Conservation (phyloP, 2,113 vertebrate genomes). For the Mellivora capensis region DNA sequence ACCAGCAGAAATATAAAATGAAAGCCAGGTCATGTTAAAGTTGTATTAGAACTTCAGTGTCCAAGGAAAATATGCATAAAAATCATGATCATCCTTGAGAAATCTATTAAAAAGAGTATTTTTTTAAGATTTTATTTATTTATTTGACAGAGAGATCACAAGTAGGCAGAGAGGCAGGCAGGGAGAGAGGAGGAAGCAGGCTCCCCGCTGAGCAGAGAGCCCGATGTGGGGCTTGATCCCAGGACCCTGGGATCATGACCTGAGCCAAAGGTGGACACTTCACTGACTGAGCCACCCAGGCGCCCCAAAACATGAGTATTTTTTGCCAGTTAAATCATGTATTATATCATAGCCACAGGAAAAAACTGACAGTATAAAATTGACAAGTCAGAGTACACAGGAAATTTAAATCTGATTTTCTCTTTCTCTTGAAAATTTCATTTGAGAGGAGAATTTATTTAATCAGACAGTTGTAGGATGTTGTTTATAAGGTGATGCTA, state of each 20-base stretch:
- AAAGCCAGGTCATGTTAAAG: not conserved
- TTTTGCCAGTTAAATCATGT: not conserved
- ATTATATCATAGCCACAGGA: not conserved
- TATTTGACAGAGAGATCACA: too few species aligned
- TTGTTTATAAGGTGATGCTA: not conserved
- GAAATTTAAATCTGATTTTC: slow-evolving; percentile 8
- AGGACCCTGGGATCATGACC: too few species aligned
- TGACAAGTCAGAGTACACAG: not conserved
- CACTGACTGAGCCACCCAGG: too few species aligned
- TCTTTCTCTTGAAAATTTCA: not conserved
- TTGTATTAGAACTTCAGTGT: not conserved
- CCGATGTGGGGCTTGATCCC: too few species aligned
- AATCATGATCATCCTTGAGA: not conserved
- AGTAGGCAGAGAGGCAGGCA: too few species aligned
- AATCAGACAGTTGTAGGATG: not conserved
- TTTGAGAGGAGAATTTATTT: not conserved
- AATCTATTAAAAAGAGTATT: not conserved
- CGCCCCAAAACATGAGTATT: not conserved
- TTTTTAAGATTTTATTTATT: not conserved
- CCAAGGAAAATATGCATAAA: not conserved
- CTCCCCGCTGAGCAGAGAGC: too few species aligned
- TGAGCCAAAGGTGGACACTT: too few species aligned
- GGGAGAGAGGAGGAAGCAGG: too few species aligned
- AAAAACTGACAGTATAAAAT: not conserved
- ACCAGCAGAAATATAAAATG: not conserved